Conservation (phyloP, 2,888 invertebrate genomes). For the Lasiommata megera region DNA sequence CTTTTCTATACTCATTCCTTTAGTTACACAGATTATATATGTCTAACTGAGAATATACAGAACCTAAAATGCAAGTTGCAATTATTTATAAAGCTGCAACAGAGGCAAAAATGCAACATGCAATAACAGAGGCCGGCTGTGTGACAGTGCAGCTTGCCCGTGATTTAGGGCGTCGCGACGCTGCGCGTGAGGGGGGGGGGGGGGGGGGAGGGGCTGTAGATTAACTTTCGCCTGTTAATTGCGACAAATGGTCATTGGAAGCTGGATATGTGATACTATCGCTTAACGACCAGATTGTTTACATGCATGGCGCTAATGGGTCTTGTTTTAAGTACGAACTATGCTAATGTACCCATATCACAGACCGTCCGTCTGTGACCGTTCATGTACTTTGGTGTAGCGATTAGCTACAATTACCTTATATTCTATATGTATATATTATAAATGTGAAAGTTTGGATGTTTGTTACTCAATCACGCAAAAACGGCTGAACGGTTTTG, state of each 20-base stretch:
- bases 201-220: conserved; percentile 41
- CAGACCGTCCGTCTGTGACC: no score
- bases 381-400: no score
- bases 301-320: conserved; percentile 8
- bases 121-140: conserved; percentile 22
- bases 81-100: neutral
- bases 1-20: neutral
- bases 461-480: no score
- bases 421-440: no score
- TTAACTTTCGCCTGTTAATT: conserved; percentile 71
- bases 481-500: no score
- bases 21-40: neutral
- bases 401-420: no score
- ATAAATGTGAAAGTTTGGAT: no score
- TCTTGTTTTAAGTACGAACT: neutral
- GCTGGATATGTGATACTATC: conserved; percentile 47
- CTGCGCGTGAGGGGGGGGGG: conserved; percentile 38
- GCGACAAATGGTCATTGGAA: conserved; percentile 67
- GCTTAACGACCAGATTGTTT: conserved; percentile 29
- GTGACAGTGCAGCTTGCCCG: conserved; percentile 44
- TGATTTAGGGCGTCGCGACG: conserved; percentile 74
- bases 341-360: neutral
- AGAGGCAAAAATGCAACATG: conserved; percentile 3
- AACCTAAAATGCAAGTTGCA: neutral
- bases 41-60: neutral